Percentiles rank a stretch among this genome's conserved stretches.
These are phyloP conservation scores for Gavia stellata DNA, from an alignment of 2,113 vertebrate genomes.

Conservation along the genomic window DNA sequence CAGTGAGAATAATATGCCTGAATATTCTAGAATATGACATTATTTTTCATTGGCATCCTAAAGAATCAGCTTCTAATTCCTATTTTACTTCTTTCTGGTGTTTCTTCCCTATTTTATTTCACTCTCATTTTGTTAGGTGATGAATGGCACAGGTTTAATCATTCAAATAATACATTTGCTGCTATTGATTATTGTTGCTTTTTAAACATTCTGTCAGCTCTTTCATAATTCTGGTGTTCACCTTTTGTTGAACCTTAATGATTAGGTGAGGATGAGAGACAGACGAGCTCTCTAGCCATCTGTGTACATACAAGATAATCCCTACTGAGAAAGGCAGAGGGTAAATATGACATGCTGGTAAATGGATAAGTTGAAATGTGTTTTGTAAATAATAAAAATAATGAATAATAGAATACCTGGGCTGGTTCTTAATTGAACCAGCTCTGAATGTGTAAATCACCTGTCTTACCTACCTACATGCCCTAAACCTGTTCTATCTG, in stretches of 20 bases:
- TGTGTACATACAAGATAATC: conserved; percentile 28
- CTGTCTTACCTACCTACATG: not conserved
- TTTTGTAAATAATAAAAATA: conserved; percentile 2
- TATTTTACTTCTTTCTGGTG: not conserved
- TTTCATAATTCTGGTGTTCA: not conserved
- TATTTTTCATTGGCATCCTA: not conserved
- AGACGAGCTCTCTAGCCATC: not conserved
- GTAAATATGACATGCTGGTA: not conserved
- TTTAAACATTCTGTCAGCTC: not conserved
- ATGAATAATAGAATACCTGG: not conserved
- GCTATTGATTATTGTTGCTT: conserved; percentile 9
- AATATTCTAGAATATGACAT: not conserved
- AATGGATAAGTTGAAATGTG: conserved; percentile 1
- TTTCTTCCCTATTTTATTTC: not conserved
- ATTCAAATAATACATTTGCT: not conserved
- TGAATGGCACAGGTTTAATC: not conserved
- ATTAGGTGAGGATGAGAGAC: not conserved
- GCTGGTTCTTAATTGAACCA: not conserved
- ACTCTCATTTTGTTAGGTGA: not conserved
- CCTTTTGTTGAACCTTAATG: conserved; percentile 26
- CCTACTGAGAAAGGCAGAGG: not conserved
- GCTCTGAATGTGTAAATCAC: not conserved
- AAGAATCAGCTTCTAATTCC: not conserved
- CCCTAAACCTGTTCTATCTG: not conserved
- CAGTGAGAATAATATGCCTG: not conserved